Base-by-base conservation (phyloP, 2,797 vertebrate genomes). In the Channa striata region DNA sequence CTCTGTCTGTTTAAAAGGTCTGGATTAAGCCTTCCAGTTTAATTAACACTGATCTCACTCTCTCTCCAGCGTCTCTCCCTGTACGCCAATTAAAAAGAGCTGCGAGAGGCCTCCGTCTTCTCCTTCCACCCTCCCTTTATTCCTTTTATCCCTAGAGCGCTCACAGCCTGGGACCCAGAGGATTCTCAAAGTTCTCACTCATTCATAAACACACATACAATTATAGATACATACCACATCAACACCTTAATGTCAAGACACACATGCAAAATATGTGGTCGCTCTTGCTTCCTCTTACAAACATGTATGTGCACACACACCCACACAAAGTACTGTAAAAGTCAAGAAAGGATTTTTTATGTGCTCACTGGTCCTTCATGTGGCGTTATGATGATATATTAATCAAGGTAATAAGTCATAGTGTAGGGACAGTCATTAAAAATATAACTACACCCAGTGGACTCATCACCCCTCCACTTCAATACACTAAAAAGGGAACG, bases 1-100 rank as follows among this genome's bases (percentile, higher is more conserved):
- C 79, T 58, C 93, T 94, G 94, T 91, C 88, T 91, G 81, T 96
- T 95, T 95, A 76, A 94, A 95, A 96, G 94, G 93, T 94, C 95
- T 93, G 90, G 89, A 91, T 87, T 91, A 58, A 75, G 76, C 68
- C 68, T 89, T 88, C 69, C 68, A 83, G 78, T 95, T 94, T 95
- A 96, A 96, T 96, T 95, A 96, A 93, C 92, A 94, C 67, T 72
- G 69, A 86, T 85, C 71, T 44, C 19, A 11, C 39, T 56, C 72
- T 54, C 68, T 75, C 75, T 80, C 48, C 66, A 59, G 74, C 70
- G 74, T 65, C 61, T 57, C 72, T 86, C 85, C 73, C 77, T 70
- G 68, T 76, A 77, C 77, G 34, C 90, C 89, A 91, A 91, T 91
- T 91, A 89, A 80, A 81, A 81, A 79, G 72, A 88, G 81, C 81